Conservation (phyloP, 2,113 vertebrate genomes). For the Tyrannus savana region DNA sequence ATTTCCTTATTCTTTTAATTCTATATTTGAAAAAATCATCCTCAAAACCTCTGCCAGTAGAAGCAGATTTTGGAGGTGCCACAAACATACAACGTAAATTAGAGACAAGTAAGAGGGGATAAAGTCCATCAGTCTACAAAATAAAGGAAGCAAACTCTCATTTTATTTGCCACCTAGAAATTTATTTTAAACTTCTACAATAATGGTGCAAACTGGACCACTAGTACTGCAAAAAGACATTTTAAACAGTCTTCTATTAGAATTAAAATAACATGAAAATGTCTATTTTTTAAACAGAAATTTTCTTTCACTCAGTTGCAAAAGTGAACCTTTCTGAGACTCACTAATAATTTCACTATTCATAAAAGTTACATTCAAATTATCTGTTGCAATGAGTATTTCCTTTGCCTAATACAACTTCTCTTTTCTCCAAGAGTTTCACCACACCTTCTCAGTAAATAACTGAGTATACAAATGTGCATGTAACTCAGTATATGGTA, state of each 20-base stretch:
- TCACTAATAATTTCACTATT: neutral
- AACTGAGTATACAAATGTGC: neutral
- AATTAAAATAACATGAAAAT: neutral
- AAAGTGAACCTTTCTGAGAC: neutral
- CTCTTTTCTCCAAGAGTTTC: constrained; percentile 2
- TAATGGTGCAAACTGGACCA: neutral
- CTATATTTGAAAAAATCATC: neutral
- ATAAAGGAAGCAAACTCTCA: neutral
- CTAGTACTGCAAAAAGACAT: neutral
- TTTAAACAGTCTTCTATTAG: neutral
- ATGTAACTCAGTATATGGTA: neutral
- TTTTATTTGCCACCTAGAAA: neutral
- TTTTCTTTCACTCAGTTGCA: neutral
- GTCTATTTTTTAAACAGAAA: neutral
- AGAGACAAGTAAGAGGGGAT: neutral
- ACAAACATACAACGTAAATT: neutral
- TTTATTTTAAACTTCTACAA: neutral
- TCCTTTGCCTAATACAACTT: constrained; percentile 6
- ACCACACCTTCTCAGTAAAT: constrained; percentile 34
- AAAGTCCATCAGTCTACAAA: neutral
- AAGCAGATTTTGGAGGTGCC: neutral
- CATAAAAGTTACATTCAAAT: neutral
- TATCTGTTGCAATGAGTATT: constrained; percentile 10
- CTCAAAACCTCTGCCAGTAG: fast-evolving
- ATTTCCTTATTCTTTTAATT: neutral